Percentiles rank a stretch among this genome's conserved stretches.
These are phyloP conservation scores for Caiman crocodilus DNA, from an alignment of 2,797 vertebrate genomes.

Conservation along the genomic window DNA sequence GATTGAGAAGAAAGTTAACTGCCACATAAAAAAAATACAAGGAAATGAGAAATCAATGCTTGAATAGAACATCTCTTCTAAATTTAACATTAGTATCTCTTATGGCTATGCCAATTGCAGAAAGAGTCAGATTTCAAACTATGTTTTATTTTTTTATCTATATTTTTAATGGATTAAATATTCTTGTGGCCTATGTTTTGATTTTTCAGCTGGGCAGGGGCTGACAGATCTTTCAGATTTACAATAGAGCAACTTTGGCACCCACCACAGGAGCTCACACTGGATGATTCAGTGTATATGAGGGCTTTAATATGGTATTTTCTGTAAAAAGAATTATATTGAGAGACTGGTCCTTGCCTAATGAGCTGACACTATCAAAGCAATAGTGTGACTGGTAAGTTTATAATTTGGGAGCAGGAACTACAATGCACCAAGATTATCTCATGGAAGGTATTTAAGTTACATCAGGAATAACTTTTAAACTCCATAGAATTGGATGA, in stretches of 20 bases:
- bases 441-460: not conserved
- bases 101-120: not conserved
- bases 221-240: not conserved
- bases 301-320: not conserved
- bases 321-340: not conserved
- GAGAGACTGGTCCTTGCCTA: not conserved
- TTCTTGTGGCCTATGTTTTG: not conserved
- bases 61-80: not conserved
- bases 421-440: not conserved
- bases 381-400: constrained; percentile 48
- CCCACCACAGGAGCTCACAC: not conserved
- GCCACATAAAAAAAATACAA: not conserved
- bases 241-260: not conserved
- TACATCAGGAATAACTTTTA: not conserved
- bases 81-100: not conserved
- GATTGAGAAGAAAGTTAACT: not conserved
- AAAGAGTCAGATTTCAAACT: not conserved
- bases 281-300: not conserved
- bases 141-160: too few species aligned
- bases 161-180: too few species aligned
- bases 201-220: not conserved
- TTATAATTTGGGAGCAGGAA: constrained; percentile 45
- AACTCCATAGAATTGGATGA: not conserved
- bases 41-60: not conserved
- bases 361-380: not conserved